These are phyloP conservation scores for Arion vulgaris DNA, from an alignment of 1,140 invertebrate species.

Conservation along the genomic window DNA sequence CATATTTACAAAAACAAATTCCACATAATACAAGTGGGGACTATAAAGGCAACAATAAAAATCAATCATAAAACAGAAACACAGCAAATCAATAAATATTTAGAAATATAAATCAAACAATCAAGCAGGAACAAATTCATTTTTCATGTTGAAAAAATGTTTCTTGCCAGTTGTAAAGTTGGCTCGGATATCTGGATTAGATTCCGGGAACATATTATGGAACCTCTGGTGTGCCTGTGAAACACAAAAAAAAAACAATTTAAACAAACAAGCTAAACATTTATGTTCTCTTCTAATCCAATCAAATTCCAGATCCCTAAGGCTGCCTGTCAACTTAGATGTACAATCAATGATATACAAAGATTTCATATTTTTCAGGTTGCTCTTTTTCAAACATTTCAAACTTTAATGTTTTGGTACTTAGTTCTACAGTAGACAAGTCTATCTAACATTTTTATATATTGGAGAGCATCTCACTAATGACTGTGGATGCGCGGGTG, in stretches of 20 bases:
- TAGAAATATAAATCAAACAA: neutral
- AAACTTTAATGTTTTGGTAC: too few species aligned
- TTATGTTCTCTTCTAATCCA: too few species aligned
- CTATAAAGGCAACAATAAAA: neutral
- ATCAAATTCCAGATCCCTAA: too few species aligned
- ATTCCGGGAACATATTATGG: slow-evolving; percentile 60
- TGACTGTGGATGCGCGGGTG: too few species aligned
- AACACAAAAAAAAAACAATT: neutral
- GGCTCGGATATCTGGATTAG: slow-evolving; percentile 63
- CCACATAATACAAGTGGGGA: neutral
- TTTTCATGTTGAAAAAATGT: slow-evolving; percentile 66
- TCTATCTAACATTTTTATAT: too few species aligned
- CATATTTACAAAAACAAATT: neutral
- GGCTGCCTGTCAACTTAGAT: too few species aligned
- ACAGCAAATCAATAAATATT: neutral
- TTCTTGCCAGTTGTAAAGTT: slow-evolving; percentile 67
- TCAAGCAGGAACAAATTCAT: slow-evolving; percentile 63
- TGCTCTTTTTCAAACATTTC: too few species aligned
- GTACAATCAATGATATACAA: too few species aligned
- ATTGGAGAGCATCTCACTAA: too few species aligned
- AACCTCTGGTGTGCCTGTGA: slow-evolving; percentile 50
- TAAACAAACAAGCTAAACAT: neutral
- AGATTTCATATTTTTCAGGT: too few species aligned
- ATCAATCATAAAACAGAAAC: neutral
- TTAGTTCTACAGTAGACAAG: too few species aligned